A percentile compares a stretch with the other conserved stretches of the same genome.
These are phyloP conservation scores for Tylochromis polylepis DNA, from an alignment of 2,113 vertebrate species.

Conservation along the genomic window DNA sequence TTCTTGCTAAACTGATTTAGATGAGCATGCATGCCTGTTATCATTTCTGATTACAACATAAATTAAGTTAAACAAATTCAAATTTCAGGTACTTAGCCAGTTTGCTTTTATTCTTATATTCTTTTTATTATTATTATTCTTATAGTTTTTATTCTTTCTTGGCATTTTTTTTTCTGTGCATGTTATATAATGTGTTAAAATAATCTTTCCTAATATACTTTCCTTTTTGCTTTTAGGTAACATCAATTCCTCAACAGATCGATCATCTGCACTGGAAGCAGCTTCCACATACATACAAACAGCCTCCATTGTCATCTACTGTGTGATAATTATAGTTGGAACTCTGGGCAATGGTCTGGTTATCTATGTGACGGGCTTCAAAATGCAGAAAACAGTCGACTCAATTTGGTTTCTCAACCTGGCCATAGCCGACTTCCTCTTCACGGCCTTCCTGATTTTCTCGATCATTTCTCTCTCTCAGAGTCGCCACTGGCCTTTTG, in stretches of 20 bases:
- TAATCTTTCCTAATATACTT: not conserved
- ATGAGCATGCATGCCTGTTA: too few species aligned
- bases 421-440: slow-evolving; percentile 36
- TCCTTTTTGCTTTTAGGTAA: not conserved
- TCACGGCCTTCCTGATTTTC: not conserved
- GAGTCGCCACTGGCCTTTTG: not conserved
- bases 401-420: slow-evolving; percentile 71
- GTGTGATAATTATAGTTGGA: slow-evolving; percentile 48
- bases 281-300: not conserved
- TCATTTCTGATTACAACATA: too few species aligned
- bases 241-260: not conserved
- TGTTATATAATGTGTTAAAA: too few species aligned
- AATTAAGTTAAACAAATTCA: too few species aligned
- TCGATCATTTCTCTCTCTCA: not conserved
- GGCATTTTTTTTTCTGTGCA: too few species aligned
- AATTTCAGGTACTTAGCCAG: too few species aligned
- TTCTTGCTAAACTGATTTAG: too few species aligned
- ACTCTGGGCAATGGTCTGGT: slow-evolving; percentile 66
- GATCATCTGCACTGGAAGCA: not conserved
- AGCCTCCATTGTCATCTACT: slow-evolving; percentile 19
- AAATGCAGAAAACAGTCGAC: slow-evolving; percentile 68
- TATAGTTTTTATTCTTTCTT: too few species aligned
- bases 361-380: slow-evolving; percentile 68
- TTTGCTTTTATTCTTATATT: too few species aligned
- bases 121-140: too few species aligned